Percentiles rank a stretch among this genome's conserved stretches.
Conservation (phyloP, 2,797 vertebrate species). For the Pangasius djambal region DNA sequence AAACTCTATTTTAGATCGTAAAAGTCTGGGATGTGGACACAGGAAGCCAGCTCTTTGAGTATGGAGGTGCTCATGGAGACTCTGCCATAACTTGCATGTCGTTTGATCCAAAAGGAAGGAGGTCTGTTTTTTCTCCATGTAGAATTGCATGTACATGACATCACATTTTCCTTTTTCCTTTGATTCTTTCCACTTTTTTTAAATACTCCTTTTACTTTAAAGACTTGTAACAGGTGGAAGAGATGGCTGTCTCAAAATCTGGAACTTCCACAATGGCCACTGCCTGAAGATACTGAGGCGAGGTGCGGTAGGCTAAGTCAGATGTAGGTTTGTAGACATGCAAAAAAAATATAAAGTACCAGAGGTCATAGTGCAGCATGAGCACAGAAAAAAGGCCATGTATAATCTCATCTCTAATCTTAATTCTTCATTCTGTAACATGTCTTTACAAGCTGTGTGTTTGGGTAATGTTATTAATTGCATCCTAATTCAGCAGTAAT, state of each 20-base stretch:
- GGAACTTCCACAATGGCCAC: constrained; percentile 75
- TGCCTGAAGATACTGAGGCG: constrained; percentile 74
- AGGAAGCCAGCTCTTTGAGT: constrained; percentile 75
- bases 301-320: constrained; percentile 46
- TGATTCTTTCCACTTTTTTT: neutral
- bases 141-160: neutral
- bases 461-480: neutral
- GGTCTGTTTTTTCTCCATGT: constrained; percentile 55
- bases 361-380: neutral
- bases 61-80: constrained; percentile 64
- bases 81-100: constrained; percentile 76
- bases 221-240: constrained; percentile 78
- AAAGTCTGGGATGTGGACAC: constrained; percentile 81
- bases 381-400: neutral
- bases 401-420: neutral
- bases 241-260: constrained; percentile 76
- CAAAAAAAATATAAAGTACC: neutral
- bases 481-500: neutral
- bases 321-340: neutral
- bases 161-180: neutral
- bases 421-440: neutral
- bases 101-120: constrained; percentile 76
- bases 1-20: constrained; percentile 65
- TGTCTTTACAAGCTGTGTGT: neutral
- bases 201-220: neutral